A percentile compares a stretch with the other conserved stretches of the same genome.
Conservation (phyloP, 2,888 invertebrate genomes). For the Eilema caniola region DNA sequence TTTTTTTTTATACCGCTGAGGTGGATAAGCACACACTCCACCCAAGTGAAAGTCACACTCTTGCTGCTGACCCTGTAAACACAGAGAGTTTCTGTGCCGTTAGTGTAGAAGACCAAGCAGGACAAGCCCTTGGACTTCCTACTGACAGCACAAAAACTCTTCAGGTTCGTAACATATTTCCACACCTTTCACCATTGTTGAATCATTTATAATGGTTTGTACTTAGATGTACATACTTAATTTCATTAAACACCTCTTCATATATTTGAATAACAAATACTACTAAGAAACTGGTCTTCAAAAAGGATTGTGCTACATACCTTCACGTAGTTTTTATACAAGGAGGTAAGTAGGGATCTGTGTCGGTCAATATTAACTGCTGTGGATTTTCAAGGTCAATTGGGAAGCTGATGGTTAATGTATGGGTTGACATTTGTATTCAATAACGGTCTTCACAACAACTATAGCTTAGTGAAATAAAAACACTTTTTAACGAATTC, state of each 20-base stretch:
- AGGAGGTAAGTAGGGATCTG: constrained; percentile 20
- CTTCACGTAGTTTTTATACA: constrained; percentile 15
- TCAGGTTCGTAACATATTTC: background rate
- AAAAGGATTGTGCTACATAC: constrained; percentile 11
- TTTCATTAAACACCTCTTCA: background rate
- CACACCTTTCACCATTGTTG: background rate
- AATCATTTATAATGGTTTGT: background rate
- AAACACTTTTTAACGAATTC: too few relatives aligned
- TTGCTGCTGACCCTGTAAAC: too few relatives aligned
- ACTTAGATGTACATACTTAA: background rate
- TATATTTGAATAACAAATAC: constrained; percentile 1
- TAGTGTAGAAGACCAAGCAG: too few relatives aligned
- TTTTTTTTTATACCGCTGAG: too few relatives aligned
- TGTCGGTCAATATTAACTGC: constrained; percentile 8
- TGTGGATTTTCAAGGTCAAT: constrained; percentile 2
- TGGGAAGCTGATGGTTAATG: background rate
- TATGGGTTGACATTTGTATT: background rate
- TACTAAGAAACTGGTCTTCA: background rate
- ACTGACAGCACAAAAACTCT: too few relatives aligned
- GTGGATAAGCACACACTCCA: too few relatives aligned
- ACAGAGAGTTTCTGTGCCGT: too few relatives aligned
- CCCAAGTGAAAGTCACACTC: too few relatives aligned
- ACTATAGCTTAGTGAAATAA: too few relatives aligned
- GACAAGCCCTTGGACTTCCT: too few relatives aligned
- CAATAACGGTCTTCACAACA: too few relatives aligned